Evolutionary conservation across 2,888 invertebrate genomes (phyloP).

Genomic region (Bombylius major): DNA sequence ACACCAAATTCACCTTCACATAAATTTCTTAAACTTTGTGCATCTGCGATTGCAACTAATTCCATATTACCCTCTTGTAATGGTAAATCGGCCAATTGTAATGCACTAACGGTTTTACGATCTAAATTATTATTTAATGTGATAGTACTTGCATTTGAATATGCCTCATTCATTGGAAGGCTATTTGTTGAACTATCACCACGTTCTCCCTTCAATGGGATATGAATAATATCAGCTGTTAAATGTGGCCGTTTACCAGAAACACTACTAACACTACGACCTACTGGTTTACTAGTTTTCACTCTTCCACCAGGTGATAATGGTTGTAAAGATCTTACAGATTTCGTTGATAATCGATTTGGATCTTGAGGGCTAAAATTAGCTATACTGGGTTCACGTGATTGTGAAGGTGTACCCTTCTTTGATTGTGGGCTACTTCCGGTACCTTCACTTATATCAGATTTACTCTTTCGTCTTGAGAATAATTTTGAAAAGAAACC

Average conservation of each 20-base stretch:
- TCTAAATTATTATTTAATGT: conserved; percentile 33
- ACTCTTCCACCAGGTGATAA: conserved; percentile 19
- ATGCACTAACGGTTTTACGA: conserved; percentile 34
- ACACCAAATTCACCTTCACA: conserved; percentile 36
- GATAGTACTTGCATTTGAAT: conserved; percentile 33
- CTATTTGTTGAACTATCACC: conserved; percentile 36
- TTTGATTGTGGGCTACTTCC: conserved; percentile 5
- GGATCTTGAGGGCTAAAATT: conserved; percentile 27
- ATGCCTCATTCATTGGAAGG: conserved; percentile 39
- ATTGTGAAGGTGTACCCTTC: conserved; percentile 17
- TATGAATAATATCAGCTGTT: conserved; percentile 50
- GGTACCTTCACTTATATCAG: conserved; percentile 28
- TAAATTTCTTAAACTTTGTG: conserved; percentile 34
- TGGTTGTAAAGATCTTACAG: conserved; percentile 27
- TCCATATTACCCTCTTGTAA: conserved; percentile 42
- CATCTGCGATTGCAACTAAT: conserved; percentile 42
- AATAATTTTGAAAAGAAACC: conserved; percentile 53
- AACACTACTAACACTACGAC: conserved; percentile 47
- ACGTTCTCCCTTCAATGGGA: conserved; percentile 44
- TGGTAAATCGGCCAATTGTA: conserved; percentile 36
- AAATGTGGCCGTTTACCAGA: conserved; percentile 46
- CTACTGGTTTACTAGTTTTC: conserved; percentile 39
- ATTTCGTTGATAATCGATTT: conserved; percentile 28
- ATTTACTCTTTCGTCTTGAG: conserved; percentile 42
- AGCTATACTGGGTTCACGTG: conserved; percentile 29